Evolutionary conservation across 2,888 invertebrate species (phyloP).

Genomic region (Platypus cylindrus): DNA sequence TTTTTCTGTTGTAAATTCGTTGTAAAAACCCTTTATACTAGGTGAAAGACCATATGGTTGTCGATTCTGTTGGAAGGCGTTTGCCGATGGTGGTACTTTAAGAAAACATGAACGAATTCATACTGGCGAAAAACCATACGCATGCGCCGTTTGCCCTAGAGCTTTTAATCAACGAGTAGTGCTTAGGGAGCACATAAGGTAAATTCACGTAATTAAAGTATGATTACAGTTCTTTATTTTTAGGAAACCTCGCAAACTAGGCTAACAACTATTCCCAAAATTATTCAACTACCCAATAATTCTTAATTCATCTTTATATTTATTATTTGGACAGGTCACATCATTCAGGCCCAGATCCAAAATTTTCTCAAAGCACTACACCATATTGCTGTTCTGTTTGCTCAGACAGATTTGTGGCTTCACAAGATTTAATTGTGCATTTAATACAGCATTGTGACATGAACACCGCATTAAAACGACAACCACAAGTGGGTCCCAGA

Average conservation of each 20-base stretch:
- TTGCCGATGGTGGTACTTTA: conserved; percentile 76
- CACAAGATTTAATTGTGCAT: conserved; percentile 67
- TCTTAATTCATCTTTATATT: not conserved
- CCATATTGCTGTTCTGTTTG: conserved; percentile 69
- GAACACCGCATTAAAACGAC: conserved; percentile 68
- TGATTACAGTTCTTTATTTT: not conserved
- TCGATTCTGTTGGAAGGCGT: conserved; percentile 79
- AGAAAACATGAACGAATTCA: conserved; percentile 78
- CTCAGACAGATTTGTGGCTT: conserved; percentile 53
- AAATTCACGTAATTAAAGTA: not conserved
- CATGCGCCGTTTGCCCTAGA: conserved; percentile 74
- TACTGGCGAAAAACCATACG: conserved; percentile 67
- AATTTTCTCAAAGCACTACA: conserved; percentile 47
- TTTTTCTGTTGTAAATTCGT: not conserved
- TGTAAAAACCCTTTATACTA: conserved; percentile 6
- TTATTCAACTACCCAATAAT: not conserved
- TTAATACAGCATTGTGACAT: conserved; percentile 76
- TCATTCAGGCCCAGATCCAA: conserved; percentile 69
- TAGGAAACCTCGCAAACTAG: not conserved
- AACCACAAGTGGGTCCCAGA: conserved; percentile 58
- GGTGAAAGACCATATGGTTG: conserved; percentile 70
- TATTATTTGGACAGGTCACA: conserved; percentile 40
- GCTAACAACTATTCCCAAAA: not conserved
- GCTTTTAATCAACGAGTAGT: conserved; percentile 83
- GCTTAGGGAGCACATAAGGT: conserved; percentile 66